Evolutionary conservation across 92 coral and sea anemone species (phyloP).

Genomic region (Palythoa grandis): DNA sequence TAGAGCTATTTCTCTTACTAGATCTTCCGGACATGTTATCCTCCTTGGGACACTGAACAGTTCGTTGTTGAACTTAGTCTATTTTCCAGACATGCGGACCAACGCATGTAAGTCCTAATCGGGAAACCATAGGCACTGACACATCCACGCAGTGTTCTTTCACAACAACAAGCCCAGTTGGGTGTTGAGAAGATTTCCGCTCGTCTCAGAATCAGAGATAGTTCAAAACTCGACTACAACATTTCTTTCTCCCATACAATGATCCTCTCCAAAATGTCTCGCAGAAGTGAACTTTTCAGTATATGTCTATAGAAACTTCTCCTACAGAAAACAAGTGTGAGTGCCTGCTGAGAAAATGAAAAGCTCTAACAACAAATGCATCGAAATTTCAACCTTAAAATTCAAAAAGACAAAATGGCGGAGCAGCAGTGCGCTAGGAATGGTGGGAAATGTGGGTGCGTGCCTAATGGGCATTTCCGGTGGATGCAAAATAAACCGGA

Average conservation of each 20-base stretch:
- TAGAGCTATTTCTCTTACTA: slow-evolving; percentile 80
- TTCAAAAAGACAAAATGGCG: slow-evolving; percentile 74
- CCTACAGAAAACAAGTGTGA: slow-evolving; percentile 22
- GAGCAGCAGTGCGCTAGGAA: slow-evolving; percentile 62
- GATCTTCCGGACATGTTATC: slow-evolving; percentile 76
- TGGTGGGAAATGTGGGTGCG: slow-evolving; percentile 80
- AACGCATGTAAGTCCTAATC: slow-evolving; percentile 31
- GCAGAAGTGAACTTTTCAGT: background rate
- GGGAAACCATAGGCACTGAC: slow-evolving; percentile 36
- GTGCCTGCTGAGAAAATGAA: slow-evolving; percentile 37
- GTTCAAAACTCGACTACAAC: slow-evolving; percentile 25
- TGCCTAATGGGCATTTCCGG: slow-evolving; percentile 78
- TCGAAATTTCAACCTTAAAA: slow-evolving; percentile 18
- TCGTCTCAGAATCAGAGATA: background rate
- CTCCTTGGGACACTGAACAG: slow-evolving; percentile 17
- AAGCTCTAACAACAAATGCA: slow-evolving; percentile 44
- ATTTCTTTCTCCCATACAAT: background rate
- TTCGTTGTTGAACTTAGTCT: background rate
- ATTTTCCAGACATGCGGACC: slow-evolving; percentile 34
- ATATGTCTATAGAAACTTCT: background rate
- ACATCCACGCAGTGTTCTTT: background rate
- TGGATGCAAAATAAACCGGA: slow-evolving; percentile 65
- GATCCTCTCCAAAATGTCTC: background rate
- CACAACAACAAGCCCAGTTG: slow-evolving; percentile 1
- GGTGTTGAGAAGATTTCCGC: slow-evolving; percentile 40